phyloP scores from a whole-genome alignment of 1,140 invertebrate species.

The Pachypeltis micranthus region DNA sequence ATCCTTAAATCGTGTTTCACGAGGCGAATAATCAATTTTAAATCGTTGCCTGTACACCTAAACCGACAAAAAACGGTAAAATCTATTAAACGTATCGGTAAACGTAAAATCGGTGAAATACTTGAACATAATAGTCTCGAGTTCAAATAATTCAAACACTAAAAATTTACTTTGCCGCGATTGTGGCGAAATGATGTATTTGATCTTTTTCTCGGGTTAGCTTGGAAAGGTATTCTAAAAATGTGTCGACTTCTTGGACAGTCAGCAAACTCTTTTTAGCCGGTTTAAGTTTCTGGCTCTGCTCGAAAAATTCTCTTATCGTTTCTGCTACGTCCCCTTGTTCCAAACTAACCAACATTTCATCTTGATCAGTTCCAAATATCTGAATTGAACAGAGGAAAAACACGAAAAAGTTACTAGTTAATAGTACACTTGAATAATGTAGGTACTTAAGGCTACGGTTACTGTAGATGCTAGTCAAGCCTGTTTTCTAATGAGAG shows the following conservation, averaged over 20 bases:
- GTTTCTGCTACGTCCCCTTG: conserved; percentile 84
- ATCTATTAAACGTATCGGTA: no score
- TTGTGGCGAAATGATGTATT: conserved; percentile 55
- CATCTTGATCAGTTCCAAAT: conserved; percentile 55
- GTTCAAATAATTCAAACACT: no score
- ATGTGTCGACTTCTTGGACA: conserved; percentile 61
- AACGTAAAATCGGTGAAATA: no score
- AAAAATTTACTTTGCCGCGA: conserved; percentile 45
- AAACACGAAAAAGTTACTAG: no score
- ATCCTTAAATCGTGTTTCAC: conserved; percentile 86
- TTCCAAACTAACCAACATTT: conserved; percentile 77
- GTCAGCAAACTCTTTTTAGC: conserved; percentile 56
- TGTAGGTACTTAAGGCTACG: no score
- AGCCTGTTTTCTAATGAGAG: no score
- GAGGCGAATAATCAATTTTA: conserved; percentile 74
- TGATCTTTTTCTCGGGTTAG: conserved; percentile 83
- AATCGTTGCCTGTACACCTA: conserved; percentile 70
- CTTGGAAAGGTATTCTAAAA: conserved; percentile 56
- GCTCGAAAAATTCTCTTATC: conserved; percentile 64
- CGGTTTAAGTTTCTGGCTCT: conserved; percentile 46
- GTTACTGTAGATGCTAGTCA: no score
- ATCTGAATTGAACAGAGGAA: no score
- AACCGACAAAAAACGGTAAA: no score
- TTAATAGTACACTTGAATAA: no score
- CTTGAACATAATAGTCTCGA: no score